Evolutionary conservation across 2,113 vertebrate genomes (phyloP), one percentile per base, ranked within the genome.

Genomic region (Bettongia penicillata): DNA sequence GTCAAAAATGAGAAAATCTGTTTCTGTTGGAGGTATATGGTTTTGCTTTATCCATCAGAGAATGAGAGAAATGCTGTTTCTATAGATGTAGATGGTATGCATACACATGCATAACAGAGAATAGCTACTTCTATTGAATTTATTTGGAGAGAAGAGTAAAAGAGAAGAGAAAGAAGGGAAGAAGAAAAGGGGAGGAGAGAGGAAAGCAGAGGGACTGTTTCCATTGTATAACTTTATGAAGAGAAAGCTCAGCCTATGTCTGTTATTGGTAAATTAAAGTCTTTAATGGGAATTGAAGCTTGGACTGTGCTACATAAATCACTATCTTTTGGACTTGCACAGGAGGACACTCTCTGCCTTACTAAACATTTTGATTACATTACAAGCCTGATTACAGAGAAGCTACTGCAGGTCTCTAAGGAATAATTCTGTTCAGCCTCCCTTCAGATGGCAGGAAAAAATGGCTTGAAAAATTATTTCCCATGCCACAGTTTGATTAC

Each of bases 361-460:
- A 90, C 97, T 97, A 94, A 96, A 96, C 97, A 96, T 97, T 98
- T 97, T 94, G 96, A 97, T 97, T 98, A 97, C 97, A 94, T 97
- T 98, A 97, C 96, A 95, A 97, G 97, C 96, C 97, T 10, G 95
- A 97, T 98, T 97, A 97, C 96, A 93, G 95, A 95, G 94, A 97
- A 98, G 97, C 97, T 91, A 94, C 98, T 95, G 97, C 55, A 90
- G 95, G 95, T 94, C 97, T 97, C 96, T 91, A 91, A 96, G 96
- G 95, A 97, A 96, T 97, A 98, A 98, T 98, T 98, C 94, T 0
- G 94, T 1, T 4, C 97, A 96, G 97, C 97, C 97, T 98, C 97
- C 98, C 97, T 98, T 90, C 95, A 97, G 97, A 97, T 96, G 97
- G 96, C 68, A 84, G 68, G 68, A 43, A 84, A 77, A 84, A 84